Base-by-base conservation (phyloP, 2,888 invertebrate species). In the Parnassius smintheus region DNA sequence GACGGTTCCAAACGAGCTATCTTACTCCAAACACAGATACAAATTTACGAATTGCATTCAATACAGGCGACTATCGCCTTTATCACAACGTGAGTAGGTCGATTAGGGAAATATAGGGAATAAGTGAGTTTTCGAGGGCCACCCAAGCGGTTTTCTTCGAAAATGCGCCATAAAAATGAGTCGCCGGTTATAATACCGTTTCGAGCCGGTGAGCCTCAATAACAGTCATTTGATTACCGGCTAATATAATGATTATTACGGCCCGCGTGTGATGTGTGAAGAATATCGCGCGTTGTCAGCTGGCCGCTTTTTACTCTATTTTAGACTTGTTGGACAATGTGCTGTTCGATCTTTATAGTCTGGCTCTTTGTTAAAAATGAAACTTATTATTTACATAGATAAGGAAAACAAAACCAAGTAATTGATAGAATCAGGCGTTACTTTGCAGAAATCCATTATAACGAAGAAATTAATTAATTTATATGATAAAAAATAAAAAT, bases 71-170 rank as follows among this genome's bases (percentile, higher is more conserved):
- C 69, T 69, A 63, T 68, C 56, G 61, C 58, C 65, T 68, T 69
- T 80, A 70, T n/a, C 0, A 0, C 3, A 4, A 54, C 2, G 1
- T 0, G 1, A 62, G 72, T 77, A 71, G 70, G 65, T 49, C 25
- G 65, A 50, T 9, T 49, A 41, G n/a, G 45, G 9, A 42, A 62
- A 55, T 59, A 65, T 8, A 61, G 9, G 61, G 10, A 69, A 61
- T 42, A 62, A 67, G 62, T 72, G 66, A 59, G 61, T 58, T 70
- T 67, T 61, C 46, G 68, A 70, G 70, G 82, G 72, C 88, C 88
- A 88, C 88, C 87, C 87, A 86, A 67, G 75, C 68, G 66, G 77
- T 71, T 75, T 83, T 80, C 82, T 77, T 70, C 72, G 82, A 83
- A 84, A 75, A 75, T 74, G 74, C 69, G 68, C 75, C 72, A 80